Percentiles rank a stretch among this genome's conserved stretches.
These are phyloP conservation scores for Hirtodrosophila alboralis DNA, from an alignment of 2,888 invertebrate species.

Conservation along the genomic window DNA sequence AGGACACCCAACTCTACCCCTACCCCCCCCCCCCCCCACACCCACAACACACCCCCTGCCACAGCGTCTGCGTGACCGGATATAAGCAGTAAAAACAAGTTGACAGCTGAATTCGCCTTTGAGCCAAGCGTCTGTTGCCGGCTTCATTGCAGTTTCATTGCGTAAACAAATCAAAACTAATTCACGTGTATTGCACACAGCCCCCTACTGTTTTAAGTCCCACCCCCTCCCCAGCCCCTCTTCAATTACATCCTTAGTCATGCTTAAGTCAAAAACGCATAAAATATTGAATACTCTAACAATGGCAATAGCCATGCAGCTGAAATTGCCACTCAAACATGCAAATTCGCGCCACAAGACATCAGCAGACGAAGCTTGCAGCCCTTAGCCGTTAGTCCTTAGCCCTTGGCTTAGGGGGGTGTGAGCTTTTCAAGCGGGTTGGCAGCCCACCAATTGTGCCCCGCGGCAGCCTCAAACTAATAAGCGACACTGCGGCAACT, in stretches of 20 bases:
- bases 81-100: conserved; percentile 76
- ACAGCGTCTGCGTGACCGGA: conserved; percentile 57
- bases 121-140: conserved; percentile 26
- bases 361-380: conserved; percentile 19
- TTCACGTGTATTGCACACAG: conserved; percentile 42
- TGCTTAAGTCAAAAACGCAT: conserved; percentile 27
- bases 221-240: conserved; percentile 16
- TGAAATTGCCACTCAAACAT: conserved; percentile 55
- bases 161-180: conserved; percentile 70
- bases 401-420: conserved; percentile 14
- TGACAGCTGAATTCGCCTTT: conserved; percentile 56
- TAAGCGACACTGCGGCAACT: conserved; percentile 46
- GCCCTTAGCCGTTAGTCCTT: background rate
- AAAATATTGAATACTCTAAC: conserved; percentile 37
- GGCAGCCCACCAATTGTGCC: conserved; percentile 73
- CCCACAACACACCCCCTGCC: background rate
- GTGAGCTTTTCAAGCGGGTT: conserved; percentile 21
- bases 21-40: conserved; percentile 3
- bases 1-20: background rate
- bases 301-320: conserved; percentile 47
- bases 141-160: conserved; percentile 19
- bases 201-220: conserved; percentile 4
- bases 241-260: conserved; percentile 14
- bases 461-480: conserved; percentile 76
- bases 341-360: conserved; percentile 66